These are phyloP conservation scores for Coremacera marginata DNA, from an alignment of 2,888 invertebrate species.

Conservation along the genomic window DNA sequence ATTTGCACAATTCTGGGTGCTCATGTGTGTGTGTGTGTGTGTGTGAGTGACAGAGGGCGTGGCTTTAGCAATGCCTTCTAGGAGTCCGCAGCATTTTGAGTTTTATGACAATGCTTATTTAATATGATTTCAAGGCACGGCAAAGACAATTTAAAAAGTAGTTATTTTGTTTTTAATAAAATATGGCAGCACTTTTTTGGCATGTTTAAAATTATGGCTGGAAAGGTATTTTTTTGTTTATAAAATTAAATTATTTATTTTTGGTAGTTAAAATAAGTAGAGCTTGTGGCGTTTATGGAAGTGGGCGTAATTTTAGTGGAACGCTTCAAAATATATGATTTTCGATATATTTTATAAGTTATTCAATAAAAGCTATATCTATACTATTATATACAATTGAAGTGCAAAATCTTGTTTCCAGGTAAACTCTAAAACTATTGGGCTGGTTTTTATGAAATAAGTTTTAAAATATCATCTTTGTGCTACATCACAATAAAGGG, in stretches of 20 bases:
- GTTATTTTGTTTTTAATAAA: slow-evolving; percentile 30
- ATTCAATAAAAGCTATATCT: too few species aligned
- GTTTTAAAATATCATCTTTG: too few species aligned
- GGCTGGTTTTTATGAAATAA: too few species aligned
- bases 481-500: too few species aligned
- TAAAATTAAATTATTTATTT: background rate
- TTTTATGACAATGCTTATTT: slow-evolving; percentile 42
- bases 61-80: slow-evolving; percentile 28
- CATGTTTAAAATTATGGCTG: background rate
- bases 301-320: too few species aligned
- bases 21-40: background rate
- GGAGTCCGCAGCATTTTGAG: slow-evolving; percentile 15
- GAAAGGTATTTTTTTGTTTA: slow-evolving; percentile 1
- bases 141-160: slow-evolving; percentile 44
- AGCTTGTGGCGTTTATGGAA: too few species aligned
- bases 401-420: too few species aligned
- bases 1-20: slow-evolving; percentile 4
- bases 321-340: too few species aligned
- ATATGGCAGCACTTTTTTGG: slow-evolving; percentile 4
- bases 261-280: too few species aligned
- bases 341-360: too few species aligned
- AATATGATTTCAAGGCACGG: slow-evolving; percentile 20
- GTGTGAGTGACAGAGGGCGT: slow-evolving; percentile 15
- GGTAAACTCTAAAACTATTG: too few species aligned
- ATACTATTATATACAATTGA: too few species aligned